Evolutionary conservation across 2,113 vertebrate species (phyloP).

Genomic region (Pseudorectes ferrugineus): DNA sequence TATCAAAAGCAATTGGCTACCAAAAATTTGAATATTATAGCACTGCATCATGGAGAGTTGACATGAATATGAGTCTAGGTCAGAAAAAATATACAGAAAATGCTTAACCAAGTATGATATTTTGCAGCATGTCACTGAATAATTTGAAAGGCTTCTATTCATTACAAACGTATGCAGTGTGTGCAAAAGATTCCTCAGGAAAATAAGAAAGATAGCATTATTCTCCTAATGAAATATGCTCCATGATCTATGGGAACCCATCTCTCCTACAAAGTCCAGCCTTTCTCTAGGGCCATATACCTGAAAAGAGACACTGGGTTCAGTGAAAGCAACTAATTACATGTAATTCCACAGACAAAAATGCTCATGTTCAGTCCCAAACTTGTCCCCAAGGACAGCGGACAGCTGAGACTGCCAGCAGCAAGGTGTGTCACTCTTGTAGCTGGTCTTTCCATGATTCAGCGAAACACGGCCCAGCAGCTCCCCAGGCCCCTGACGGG

Average conservation of each 20-base stretch:
- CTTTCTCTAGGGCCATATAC: not conserved
- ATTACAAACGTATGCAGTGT: not conserved
- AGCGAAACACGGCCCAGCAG: not conserved
- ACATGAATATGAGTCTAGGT: slow-evolving; percentile 24
- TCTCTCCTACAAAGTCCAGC: not conserved
- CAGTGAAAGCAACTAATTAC: not conserved
- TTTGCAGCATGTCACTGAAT: slow-evolving; percentile 31
- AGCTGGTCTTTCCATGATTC: not conserved
- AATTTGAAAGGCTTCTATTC: slow-evolving; percentile 28
- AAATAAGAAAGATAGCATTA: not conserved
- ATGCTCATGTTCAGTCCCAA: not conserved
- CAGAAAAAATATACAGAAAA: not conserved
- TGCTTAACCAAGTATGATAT: not conserved
- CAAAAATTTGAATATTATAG: slow-evolving; percentile 57
- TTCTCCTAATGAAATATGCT: not conserved
- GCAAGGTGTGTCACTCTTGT: fast-evolving
- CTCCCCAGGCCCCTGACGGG: fast-evolving
- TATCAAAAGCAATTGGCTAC: slow-evolving; percentile 66
- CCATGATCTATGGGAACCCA: not conserved
- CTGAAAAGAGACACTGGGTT: not conserved
- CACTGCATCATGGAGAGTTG: slow-evolving; percentile 32
- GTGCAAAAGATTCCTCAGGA: not conserved
- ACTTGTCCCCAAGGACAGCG: not conserved
- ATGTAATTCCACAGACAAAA: not conserved
- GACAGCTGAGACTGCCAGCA: not conserved